Percentiles rank a stretch among this genome's conserved stretches.
Conservation (phyloP, 2,113 vertebrate genomes). For the Alethe diademata region DNA sequence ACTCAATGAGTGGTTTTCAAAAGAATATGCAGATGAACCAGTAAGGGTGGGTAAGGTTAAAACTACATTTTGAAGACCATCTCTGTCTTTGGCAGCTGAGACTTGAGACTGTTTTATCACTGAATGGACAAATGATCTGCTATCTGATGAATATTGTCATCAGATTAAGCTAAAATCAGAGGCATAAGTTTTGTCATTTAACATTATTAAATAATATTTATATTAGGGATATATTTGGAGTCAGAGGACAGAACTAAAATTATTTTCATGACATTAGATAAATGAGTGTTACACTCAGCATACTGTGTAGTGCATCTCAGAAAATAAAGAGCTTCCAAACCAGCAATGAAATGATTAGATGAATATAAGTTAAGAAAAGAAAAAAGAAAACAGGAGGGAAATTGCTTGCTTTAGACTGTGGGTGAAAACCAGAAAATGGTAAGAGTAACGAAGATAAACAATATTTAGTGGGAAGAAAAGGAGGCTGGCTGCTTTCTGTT, state of each 20-base stretch:
- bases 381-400: not conserved
- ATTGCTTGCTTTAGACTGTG: not conserved
- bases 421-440: not conserved
- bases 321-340: constrained; percentile 14
- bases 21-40: constrained; percentile 80
- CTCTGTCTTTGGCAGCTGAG: constrained; percentile 28
- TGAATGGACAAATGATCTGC: constrained; percentile 48
- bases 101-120: constrained; percentile 39
- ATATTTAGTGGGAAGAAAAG: not conserved
- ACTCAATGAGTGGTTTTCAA: constrained; percentile 79
- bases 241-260: not conserved
- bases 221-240: not conserved
- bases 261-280: not conserved
- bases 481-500: not conserved
- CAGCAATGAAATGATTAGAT: not conserved
- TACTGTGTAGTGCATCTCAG: not conserved
- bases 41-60: constrained; percentile 66
- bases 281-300: not conserved
- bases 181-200: constrained; percentile 46
- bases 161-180: constrained; percentile 54
- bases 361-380: not conserved
- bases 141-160: constrained; percentile 31
- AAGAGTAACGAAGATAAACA: not conserved
- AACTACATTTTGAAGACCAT: constrained; percentile 69
- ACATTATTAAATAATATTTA: constrained; percentile 28